Conservation (phyloP, 2,797 vertebrate genomes). For the Onychomys arenicola region DNA sequence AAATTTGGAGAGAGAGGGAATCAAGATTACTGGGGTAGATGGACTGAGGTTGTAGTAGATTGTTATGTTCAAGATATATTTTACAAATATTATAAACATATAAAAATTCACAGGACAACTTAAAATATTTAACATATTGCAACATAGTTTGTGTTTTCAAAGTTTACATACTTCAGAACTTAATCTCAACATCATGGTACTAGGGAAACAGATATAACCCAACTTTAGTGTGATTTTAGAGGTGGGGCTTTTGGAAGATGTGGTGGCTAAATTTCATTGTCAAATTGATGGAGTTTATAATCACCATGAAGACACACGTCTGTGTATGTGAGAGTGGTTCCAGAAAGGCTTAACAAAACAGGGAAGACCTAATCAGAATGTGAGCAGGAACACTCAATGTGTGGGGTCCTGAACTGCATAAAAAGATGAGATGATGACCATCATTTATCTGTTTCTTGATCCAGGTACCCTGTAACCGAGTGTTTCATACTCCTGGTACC, state of each 20-base stretch:
- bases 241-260: not conserved
- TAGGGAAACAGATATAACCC: no score
- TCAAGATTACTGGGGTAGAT: not conserved
- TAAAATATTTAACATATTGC: not conserved
- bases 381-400: not conserved
- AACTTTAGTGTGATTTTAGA: not conserved
- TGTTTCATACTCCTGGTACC: not conserved
- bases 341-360: not conserved
- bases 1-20: not conserved
- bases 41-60: not conserved
- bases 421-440: not conserved
- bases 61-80: not conserved
- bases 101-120: not conserved
- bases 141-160: not conserved
- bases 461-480: no score
- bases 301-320: not conserved
- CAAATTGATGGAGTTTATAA: not conserved
- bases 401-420: not conserved
- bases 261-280: not conserved
- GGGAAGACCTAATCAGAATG: not conserved
- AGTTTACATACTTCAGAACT: not conserved
- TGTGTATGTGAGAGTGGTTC: not conserved
- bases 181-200: not conserved
- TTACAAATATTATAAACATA: not conserved
- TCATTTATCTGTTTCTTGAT: not conserved